Base-by-base conservation (phyloP, 2,888 invertebrate genomes). In the Rhorus exstirpatorius region DNA sequence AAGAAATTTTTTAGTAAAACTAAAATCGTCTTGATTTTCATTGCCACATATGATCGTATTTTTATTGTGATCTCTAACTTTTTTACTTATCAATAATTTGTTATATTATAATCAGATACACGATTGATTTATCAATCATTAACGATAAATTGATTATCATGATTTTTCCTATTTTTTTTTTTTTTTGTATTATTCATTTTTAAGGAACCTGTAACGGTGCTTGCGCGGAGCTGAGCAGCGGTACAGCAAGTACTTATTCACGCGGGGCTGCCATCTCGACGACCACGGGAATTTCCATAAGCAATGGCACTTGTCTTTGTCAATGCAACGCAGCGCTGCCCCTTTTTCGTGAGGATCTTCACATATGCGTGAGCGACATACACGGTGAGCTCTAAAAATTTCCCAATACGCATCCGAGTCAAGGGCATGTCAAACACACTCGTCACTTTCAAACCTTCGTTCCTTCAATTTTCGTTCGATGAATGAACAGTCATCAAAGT, bases 311-410 rank as follows among this genome's bases (percentile, higher is more conserved):
- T 41, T 97, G 97, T 93, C 95, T 95, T 38, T 98, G 97, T 93
- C 96, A 96, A 75, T 98, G 97, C 90, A 95, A 97, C 84, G 94
- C 95, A 68, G 95, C 96, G 86, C 94, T 96, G 83, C 96, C 96
- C 3, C 95, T 97, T 71, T 97, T 97, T 94, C 95, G 97, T 83
- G 97, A 98, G 92, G 98, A 98, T 93, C 94, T 96, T 85, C 95
- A 96, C 87, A 96, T 97, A 86, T 98, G 98, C 93, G 97, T 97
- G 85, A 96, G 97, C 91, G 97, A 97, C 91, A 95, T 98, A 87
- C 96, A 97, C 93, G 97, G 97, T 97, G 93, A 94, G 95, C 12
- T 14, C 17, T 0, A 26, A 44, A 41, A 24, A 4, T 8, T 58
- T 38, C 17, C 41, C 26, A 38, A 38, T n/a, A 24, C 10, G 3